Base-by-base conservation (phyloP, 2,888 invertebrate species). In the Zhengitettix transpicula region DNA sequence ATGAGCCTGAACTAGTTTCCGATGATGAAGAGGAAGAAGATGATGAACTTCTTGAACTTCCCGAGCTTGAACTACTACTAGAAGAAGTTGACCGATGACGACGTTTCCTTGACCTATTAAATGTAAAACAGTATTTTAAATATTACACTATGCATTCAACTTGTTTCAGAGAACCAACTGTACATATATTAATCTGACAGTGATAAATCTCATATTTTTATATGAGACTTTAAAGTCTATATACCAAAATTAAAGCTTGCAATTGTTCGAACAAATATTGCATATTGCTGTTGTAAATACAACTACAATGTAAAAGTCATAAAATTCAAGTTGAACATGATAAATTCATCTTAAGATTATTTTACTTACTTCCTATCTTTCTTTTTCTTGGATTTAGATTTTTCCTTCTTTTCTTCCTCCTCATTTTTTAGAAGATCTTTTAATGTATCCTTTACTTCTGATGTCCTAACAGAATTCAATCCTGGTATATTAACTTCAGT, bases 1-100 rank as follows among this genome's bases (percentile, higher is more conserved):
- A 83, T 40, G 84, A 84, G 60, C 80, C 81, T 0, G 84, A 83
- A 55, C 83, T 83, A 0, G 84, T 84, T 40, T 82, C 83, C 0
- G 76, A 76, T 63, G 76, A 77, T 68, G 77, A 73, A 8, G 73
- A 72, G 7, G 73, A 73, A 40, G 74, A 74, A 0, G 64, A 62
- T 0, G 65, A 64, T 1, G 65, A 65, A 57, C 80, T 81, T 66
- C 80, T 81, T 65, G 81, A 81, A 42, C 82, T 82, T 41, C 80
- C 72, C 59, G 72, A 73, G 42, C 72, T 73, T 2, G 75, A 74
- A 28, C 73, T 74, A 58, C 73, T 74, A 40, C 74, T 74, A 15
- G 73, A 73, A 28, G 74, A 81, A 71, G 79, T 80, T 69, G n/a
- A 66, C 10, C 66, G 61, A 28, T 63, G 60, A 51, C 63, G 64